These are phyloP conservation scores for Hippoglossus stenolepis DNA, from an alignment of 2,113 vertebrate genomes.

Conservation along the genomic window DNA sequence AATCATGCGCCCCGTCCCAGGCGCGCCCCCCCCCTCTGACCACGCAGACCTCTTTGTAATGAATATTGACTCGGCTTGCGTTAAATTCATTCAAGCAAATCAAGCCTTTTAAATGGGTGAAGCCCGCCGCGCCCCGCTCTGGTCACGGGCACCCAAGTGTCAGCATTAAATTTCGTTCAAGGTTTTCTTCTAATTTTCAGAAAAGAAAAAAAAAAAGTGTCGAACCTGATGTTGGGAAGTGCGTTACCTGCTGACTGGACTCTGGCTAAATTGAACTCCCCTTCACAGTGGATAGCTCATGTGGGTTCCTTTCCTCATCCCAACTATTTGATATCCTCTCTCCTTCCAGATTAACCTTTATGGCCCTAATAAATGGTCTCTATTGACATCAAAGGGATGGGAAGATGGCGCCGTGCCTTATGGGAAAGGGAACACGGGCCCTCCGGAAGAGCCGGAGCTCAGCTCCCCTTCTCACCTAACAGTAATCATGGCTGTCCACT, in stretches of 20 bases:
- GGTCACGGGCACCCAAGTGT: neutral
- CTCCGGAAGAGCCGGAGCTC: slow-evolving; percentile 47
- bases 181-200: slow-evolving; percentile 53
- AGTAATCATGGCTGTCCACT: slow-evolving; percentile 66
- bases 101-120: slow-evolving; percentile 42
- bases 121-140: slow-evolving; percentile 5
- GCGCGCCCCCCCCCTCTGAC: slow-evolving; percentile 22
- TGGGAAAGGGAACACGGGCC: slow-evolving; percentile 59
- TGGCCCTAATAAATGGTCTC: slow-evolving; percentile 77
- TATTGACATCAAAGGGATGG: slow-evolving; percentile 79
- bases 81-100: slow-evolving; percentile 62
- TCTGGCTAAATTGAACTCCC: slow-evolving; percentile 56
- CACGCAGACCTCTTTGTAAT: slow-evolving; percentile 55
- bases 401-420: slow-evolving; percentile 68
- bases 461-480: slow-evolving; percentile 45
- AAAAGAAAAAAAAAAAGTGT: slow-evolving; percentile 10
- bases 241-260: slow-evolving; percentile 69
- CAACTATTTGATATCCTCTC: slow-evolving; percentile 72
- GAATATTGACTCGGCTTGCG: slow-evolving; percentile 64
- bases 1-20: slow-evolving; percentile 37
- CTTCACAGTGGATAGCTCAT: slow-evolving; percentile 45
- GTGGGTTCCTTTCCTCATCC: slow-evolving; percentile 49
- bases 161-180: slow-evolving; percentile 27
- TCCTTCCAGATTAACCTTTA: slow-evolving; percentile 78
- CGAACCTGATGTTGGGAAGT: slow-evolving; percentile 61